Conservation (phyloP, 1,140 invertebrate genomes). For the Akabosia matsudoensis region DNA sequence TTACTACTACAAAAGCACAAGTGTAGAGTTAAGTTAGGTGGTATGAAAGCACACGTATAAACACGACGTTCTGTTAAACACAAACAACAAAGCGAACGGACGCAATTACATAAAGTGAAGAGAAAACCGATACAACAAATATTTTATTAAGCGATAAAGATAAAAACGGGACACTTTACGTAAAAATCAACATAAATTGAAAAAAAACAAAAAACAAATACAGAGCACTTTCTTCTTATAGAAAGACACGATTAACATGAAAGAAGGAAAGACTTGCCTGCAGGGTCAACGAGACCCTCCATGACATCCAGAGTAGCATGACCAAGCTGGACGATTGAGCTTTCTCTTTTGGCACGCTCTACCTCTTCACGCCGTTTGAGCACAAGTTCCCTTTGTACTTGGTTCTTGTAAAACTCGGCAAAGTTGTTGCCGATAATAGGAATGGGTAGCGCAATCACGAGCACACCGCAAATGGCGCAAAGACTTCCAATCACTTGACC, state of each 20-base stretch:
- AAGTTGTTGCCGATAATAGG: slow-evolving; percentile 63
- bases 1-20: no score
- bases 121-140: no score
- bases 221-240: background rate
- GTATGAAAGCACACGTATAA: no score
- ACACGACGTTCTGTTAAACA: no score
- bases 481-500: slow-evolving; percentile 24
- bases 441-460: slow-evolving; percentile 99
- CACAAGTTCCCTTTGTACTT: slow-evolving; percentile 90
- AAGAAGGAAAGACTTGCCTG: slow-evolving; percentile 12
- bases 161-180: no score
- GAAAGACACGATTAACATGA: background rate
- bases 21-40: no score
- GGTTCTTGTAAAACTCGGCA: slow-evolving; percentile 29
- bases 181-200: no score
- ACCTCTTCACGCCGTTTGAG: slow-evolving; percentile 90
- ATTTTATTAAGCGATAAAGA: no score
- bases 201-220: background rate
- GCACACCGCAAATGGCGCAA: slow-evolving; percentile 66
- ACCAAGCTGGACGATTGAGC: slow-evolving; percentile 95
- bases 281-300: slow-evolving; percentile 55
- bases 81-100: no score
- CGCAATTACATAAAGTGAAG: no score
- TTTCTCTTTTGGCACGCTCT: slow-evolving; percentile 90
- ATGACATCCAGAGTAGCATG: slow-evolving; percentile 84